Base-by-base conservation (phyloP, 2,888 invertebrate species). In the Pasiphila rectangulata region DNA sequence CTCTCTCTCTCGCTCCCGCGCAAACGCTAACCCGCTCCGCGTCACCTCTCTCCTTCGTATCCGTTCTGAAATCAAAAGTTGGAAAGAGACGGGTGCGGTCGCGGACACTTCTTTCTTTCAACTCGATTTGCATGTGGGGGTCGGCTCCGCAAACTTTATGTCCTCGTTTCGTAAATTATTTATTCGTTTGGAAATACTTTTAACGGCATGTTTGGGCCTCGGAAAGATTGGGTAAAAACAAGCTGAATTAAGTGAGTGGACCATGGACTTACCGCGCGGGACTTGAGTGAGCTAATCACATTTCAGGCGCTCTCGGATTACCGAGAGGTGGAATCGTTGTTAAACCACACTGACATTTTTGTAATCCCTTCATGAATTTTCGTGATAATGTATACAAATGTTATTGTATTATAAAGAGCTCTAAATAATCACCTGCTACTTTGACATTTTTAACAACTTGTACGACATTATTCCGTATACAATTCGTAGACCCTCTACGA, bases 91-190 rank as follows among this genome's bases (percentile, higher is more conserved):
- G 63, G 75, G 63, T 66, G 68, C 67, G 67, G 69, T 65, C 46
- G 50, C 45, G 75, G 80, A 81, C 84, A 79, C 77, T 84, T 86
- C 83, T 83, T 85, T 82, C 77, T 69, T 78, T 63, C 81, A 85
- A 86, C 87, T 85, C 82, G 79, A 88, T 88, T 88, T 88, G 87
- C 88, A 88, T 87, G 83, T 81, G 78, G 79, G 59, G 84, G 82
- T 83, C 81, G 82, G 32, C 78, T 77, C 72, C 70, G 77, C 83
- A 86, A 88, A 88, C 82, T 88, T 88, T 87, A 84, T 84, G 86
- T 87, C 85, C 86, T 87, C 85, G 79, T 82, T 85, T 78, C 80
- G 81, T 88, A 84, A 87, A 87, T 86, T 83, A 88, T 88, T 87
- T 84, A 88, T 85, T 73, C 83, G 75, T 86, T 87, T 79, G 79